These are phyloP conservation scores for Caenorhabditis tropicalis DNA, from an alignment of 1,140 invertebrate species.

Conservation along the genomic window DNA sequence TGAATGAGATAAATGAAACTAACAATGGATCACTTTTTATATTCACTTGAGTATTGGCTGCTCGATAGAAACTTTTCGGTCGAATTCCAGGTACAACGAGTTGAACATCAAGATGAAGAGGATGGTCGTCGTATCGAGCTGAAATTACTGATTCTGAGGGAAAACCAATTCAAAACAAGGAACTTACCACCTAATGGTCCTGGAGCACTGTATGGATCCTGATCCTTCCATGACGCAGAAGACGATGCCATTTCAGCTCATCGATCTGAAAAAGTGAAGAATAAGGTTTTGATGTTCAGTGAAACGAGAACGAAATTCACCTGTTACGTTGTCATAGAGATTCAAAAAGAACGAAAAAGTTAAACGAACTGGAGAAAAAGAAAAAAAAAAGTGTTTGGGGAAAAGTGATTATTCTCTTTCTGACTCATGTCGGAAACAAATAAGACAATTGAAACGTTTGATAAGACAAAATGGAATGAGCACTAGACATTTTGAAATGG, in stretches of 20 bases:
- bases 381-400: not conserved
- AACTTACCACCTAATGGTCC: not conserved
- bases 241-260: slow-evolving; percentile 27
- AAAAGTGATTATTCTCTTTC: not conserved
- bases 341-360: not conserved
- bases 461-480: not conserved
- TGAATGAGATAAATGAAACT: not conserved
- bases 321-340: slow-evolving; percentile 6
- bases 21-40: slow-evolving; percentile 49
- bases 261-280: slow-evolving; percentile 7
- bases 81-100: slow-evolving; percentile 48
- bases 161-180: not conserved
- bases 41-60: slow-evolving; percentile 48
- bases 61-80: slow-evolving; percentile 39
- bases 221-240: slow-evolving; percentile 23
- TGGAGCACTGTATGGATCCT: slow-evolving; percentile 9
- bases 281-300: not conserved
- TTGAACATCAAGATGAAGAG: slow-evolving; percentile 40
- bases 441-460: not conserved
- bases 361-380: too few relatives aligned
- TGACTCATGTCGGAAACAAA: slow-evolving; percentile 30
- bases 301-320: not conserved
- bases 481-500: not conserved
- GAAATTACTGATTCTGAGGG: not conserved
- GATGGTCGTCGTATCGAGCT: slow-evolving; percentile 46